These are phyloP conservation scores for Bombus confusus DNA, from an alignment of 1,140 invertebrate species.

Conservation along the genomic window DNA sequence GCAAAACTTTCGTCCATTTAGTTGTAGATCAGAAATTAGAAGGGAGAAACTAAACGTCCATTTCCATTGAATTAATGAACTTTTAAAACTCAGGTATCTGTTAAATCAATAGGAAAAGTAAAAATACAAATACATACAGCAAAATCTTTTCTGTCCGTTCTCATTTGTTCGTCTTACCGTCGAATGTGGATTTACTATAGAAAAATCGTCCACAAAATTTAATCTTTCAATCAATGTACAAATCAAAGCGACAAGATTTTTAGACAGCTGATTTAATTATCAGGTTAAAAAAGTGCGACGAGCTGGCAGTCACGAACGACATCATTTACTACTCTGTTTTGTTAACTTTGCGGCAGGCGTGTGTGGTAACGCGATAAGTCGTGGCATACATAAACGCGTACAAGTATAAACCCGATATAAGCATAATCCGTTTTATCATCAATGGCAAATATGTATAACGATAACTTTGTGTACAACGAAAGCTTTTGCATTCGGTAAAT, in stretches of 20 bases:
- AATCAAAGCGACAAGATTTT: background rate
- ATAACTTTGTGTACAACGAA: background rate
- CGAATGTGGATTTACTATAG: no score
- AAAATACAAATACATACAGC: no score
- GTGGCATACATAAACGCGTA: background rate
- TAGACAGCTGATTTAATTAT: background rate
- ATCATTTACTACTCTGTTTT: constrained; percentile 12
- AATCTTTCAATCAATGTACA: no score
- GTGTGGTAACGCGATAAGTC: background rate
- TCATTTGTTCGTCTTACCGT: no score
- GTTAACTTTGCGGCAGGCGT: background rate
- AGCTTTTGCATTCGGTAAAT: background rate
- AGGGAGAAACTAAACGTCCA: no score
- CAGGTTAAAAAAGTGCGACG: background rate
- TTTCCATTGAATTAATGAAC: no score
- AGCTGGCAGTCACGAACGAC: background rate
- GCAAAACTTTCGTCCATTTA: no score
- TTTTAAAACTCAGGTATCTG: no score
- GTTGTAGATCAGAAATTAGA: no score
- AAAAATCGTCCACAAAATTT: no score
- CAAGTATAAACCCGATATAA: background rate
- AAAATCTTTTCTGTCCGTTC: no score
- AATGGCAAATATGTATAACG: background rate
- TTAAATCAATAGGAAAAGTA: no score
- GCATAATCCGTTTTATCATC: background rate